Evolutionary conservation across 2,888 invertebrate species (phyloP), one percentile per base, ranked within the genome.

Genomic region (Mythimna albipuncta): DNA sequence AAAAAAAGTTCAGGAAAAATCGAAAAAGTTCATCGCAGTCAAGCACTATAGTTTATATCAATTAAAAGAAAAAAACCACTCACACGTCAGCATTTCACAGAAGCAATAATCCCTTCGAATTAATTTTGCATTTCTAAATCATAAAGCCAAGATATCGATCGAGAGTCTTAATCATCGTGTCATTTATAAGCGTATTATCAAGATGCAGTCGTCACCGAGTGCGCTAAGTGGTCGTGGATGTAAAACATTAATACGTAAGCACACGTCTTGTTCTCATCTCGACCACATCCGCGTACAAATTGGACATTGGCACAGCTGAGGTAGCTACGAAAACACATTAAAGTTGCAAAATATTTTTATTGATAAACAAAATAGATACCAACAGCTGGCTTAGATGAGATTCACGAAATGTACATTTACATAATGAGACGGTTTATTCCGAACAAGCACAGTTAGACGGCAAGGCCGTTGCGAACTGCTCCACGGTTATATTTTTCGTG

Each of bases 391-490:
- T 57, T 69, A 85, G 82, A 87, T 88, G 85, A 85, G 81, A 86
- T 86, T 82, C 85, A 81, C 65, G 61, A 87, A 89, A 89, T 87
- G 72, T 83, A 75, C 75, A 88, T 91, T 92, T 89, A 85, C 90
- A 91, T 91, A 90, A 89, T 89, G 85, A 83, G 82, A 77, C 87
- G 91, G 91, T 89, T 91, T 90, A 89, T 91, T 89, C 88, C 89
- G 74, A 89, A 75, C 78, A 71, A 77, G 83, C 77, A 64, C 82
- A 92, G 93, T 93, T 93, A 92, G 86, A 79, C 82, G 84, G 82
- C 94, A 93, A 93, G 93, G 93, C 90, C 93, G 90, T 84, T 82
- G 52, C 58, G 41, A 79, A 68, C 64, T 70, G 61, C 81, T 72
- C 69, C 63, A 65, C n/a, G 75, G 69, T 75, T 81, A 73, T 81